phyloP scores from a whole-genome alignment of 2,797 vertebrate genomes.

The Sebastes kiyomatsui region DNA sequence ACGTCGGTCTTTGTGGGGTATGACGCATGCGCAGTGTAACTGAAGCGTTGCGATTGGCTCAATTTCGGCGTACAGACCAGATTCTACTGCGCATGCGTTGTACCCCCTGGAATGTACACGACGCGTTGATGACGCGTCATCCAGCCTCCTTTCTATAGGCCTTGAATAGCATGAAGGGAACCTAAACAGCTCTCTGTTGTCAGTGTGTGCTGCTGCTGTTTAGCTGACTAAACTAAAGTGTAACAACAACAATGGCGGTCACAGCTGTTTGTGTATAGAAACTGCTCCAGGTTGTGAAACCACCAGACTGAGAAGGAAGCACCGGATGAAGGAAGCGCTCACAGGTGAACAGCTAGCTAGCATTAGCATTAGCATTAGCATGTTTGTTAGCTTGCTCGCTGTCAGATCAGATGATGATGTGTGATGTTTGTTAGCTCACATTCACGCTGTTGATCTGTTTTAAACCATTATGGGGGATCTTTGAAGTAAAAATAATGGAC shows the following conservation, averaged over 20 bases:
- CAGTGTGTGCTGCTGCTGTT: background rate
- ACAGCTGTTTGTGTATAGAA: background rate
- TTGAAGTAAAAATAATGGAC: fast-evolving
- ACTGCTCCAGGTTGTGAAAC: too few relatives aligned
- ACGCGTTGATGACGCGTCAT: too few relatives aligned
- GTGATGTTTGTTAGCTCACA: too few relatives aligned
- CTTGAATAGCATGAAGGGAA: background rate
- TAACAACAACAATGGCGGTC: background rate
- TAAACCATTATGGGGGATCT: background rate
- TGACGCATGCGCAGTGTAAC: too few relatives aligned
- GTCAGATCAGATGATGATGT: slow-evolving; percentile 21
- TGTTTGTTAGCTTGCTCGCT: slow-evolving; percentile 2
- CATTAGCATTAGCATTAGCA: slow-evolving; percentile 58
- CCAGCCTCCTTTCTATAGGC: too few relatives aligned
- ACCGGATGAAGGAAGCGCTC: background rate
- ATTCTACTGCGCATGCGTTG: too few relatives aligned
- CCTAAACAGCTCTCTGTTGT: background rate
- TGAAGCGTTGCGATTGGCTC: too few relatives aligned
- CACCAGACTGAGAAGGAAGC: background rate
- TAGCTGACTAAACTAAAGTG: background rate
- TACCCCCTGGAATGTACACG: too few relatives aligned
- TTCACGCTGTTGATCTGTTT: background rate
- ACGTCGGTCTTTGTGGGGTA: too few relatives aligned
- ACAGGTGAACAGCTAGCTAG: slow-evolving; percentile 36
- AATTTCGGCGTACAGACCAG: too few relatives aligned